A percentile compares a stretch with the other conserved stretches of the same genome.
phyloP scores from a whole-genome alignment of 2,888 invertebrate species.

The Nineta flava region DNA sequence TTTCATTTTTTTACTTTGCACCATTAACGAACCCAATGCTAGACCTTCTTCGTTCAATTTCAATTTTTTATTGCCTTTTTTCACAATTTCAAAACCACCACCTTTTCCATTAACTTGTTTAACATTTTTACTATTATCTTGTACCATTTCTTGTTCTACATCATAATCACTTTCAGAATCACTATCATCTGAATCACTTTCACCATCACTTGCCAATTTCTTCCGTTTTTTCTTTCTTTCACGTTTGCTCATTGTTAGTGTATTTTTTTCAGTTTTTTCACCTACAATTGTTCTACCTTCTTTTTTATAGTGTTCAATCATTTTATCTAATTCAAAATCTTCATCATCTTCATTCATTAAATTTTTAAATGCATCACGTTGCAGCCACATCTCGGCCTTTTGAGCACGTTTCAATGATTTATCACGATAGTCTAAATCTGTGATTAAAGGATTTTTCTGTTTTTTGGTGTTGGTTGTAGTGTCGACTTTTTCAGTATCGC shows the following conservation, averaged over 20 bases:
- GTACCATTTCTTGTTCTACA: constrained; percentile 24
- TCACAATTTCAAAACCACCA: constrained; percentile 50
- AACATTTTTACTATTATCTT: constrained; percentile 10
- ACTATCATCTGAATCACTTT: constrained; percentile 11
- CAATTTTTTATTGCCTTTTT: constrained; percentile 41
- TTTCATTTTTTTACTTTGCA: constrained; percentile 77
- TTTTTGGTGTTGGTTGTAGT: constrained; percentile 17
- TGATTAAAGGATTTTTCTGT: constrained; percentile 52
- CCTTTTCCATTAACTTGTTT: constrained; percentile 18
- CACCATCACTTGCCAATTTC: constrained; percentile 17
- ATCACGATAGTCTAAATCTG: constrained; percentile 62
- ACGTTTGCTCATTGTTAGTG: constrained; percentile 12
- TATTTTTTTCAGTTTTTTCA: constrained; percentile 18
- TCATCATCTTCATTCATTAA: constrained; percentile 72
- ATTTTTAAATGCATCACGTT: constrained; percentile 68
- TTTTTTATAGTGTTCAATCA: constrained; percentile 52
- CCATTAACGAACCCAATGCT: constrained; percentile 82
- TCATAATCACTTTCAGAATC: constrained; percentile 30
- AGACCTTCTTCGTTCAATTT: constrained; percentile 75
- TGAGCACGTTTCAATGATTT: constrained; percentile 54
- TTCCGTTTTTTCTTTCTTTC: constrained; percentile 18
- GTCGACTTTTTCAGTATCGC: constrained; percentile 21
- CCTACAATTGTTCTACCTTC: constrained; percentile 42
- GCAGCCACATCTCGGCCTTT: constrained; percentile 77
- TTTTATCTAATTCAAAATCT: constrained; percentile 69